Conservation (phyloP, 2,888 invertebrate species). For the Glyphotaelius pellucidus region DNA sequence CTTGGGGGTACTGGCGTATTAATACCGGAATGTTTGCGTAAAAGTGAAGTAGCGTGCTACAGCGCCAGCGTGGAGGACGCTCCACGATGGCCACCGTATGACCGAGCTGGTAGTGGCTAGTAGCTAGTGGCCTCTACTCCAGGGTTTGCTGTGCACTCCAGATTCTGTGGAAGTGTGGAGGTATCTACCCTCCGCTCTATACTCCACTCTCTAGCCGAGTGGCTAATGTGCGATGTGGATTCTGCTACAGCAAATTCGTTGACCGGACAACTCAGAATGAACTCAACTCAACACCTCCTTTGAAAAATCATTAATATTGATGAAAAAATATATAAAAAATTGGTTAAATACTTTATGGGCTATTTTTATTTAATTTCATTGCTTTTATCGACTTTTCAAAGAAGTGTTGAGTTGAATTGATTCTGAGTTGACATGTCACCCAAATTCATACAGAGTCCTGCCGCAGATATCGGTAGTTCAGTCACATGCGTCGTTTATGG, state of each 20-base stretch:
- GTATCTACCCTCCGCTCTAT: background rate
- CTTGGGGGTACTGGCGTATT: background rate
- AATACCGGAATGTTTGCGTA: background rate
- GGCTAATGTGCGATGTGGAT: background rate
- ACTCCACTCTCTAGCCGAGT: background rate
- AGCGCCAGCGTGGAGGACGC: background rate
- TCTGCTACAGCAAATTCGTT: background rate
- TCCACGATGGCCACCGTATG: background rate
- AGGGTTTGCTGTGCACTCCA: constrained; percentile 33
- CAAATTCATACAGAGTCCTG: too few relatives aligned
- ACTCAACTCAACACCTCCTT: too few relatives aligned
- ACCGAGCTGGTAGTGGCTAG: background rate
- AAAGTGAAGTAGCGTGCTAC: background rate
- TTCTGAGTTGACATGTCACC: too few relatives aligned
- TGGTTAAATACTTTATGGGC: too few relatives aligned
- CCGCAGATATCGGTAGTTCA: background rate
- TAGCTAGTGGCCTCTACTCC: background rate
- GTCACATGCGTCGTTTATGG: too few relatives aligned
- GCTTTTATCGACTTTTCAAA: too few relatives aligned
- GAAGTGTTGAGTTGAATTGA: too few relatives aligned
- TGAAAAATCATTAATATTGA: too few relatives aligned
- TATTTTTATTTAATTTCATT: too few relatives aligned
- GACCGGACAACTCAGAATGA: too few relatives aligned
- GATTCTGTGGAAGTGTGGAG: background rate
- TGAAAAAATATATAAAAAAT: too few relatives aligned